Evolutionary conservation across 2,113 vertebrate genomes (phyloP).

Genomic region (Manacus vitellinus): DNA sequence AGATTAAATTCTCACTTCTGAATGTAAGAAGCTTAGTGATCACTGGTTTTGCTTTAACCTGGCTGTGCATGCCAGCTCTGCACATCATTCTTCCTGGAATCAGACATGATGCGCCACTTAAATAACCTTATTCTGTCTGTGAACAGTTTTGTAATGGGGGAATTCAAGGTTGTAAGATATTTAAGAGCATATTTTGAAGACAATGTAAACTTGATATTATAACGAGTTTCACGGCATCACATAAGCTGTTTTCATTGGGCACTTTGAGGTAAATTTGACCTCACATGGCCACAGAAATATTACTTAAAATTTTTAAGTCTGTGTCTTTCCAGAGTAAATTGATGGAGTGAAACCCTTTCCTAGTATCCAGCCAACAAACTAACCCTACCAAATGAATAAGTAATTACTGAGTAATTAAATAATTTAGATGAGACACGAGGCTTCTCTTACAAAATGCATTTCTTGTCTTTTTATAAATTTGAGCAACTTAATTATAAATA

Average conservation of each 20-base stretch:
- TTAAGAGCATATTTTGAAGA: neutral
- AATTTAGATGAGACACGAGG: neutral
- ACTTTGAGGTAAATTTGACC: neutral
- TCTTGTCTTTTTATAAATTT: neutral
- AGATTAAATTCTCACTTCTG: neutral
- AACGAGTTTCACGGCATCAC: neutral
- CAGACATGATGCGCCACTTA: neutral
- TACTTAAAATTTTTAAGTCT: neutral
- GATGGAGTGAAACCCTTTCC: neutral
- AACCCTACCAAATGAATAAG: neutral
- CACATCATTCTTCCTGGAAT: neutral
- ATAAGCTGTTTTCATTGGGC: neutral
- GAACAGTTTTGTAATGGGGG: neutral
- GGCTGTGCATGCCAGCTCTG: neutral
- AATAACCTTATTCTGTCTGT: slow-evolving; percentile 6
- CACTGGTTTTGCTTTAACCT: neutral
- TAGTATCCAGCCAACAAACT: neutral
- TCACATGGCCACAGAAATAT: neutral
- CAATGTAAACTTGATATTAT: neutral
- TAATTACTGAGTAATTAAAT: neutral
- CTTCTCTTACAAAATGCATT: neutral
- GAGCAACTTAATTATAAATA: neutral
- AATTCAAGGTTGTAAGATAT: neutral
- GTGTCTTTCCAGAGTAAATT: neutral
- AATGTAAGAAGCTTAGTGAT: neutral